Base-by-base conservation (phyloP, 2,797 vertebrate genomes). In the Mionectes olivaceus region DNA sequence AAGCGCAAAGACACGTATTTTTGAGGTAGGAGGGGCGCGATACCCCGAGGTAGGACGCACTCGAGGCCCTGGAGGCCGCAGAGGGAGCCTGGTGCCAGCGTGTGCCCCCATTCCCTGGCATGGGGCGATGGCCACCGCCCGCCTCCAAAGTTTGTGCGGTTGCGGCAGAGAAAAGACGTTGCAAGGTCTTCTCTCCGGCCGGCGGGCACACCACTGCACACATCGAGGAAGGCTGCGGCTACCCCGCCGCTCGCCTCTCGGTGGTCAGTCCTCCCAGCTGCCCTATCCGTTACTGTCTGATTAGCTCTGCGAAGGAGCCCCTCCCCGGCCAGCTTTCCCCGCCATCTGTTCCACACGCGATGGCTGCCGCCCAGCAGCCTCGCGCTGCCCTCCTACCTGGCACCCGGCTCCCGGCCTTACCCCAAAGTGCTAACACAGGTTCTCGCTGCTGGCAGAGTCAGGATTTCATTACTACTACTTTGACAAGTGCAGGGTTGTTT, bases 271-370 rank as follows among this genome's bases (percentile, higher is more conserved):
- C 98, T 99, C 99, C 99, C 99, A 99, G 99, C 99, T 99, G 99
- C 99, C 99, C 99, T 99, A 99, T 99, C 99, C 98, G 99, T 99
- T 99, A 99, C 99, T 99, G 99, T 99, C 99, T 99, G 99, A 99
- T 99, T 99, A 99, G 99, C 99, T 99, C 98, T 99, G 99, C 99
- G 99, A 99, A 99, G 99, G 99, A 99, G 99, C 99, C 99, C 99
- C 99, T 99, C 99, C 99, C 99, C 99, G 98, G 98, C 98, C 98
- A 98, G 98, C 98, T 98, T 98, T 98, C 97, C 77, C 91, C 92
- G 98, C 98, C 98, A 98, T 98, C 98, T 98, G 98, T 98, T 98
- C 98, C 98, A 98, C 98, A 98, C 98, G 99, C 99, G 98, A 99
- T 99, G 99, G 99, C 99, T 99, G 98, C 98, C 98, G 98, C 99